Evolutionary conservation across 2,888 invertebrate genomes (phyloP), one percentile per base, ranked within the genome.

Genomic region (Timema cristinae): DNA sequence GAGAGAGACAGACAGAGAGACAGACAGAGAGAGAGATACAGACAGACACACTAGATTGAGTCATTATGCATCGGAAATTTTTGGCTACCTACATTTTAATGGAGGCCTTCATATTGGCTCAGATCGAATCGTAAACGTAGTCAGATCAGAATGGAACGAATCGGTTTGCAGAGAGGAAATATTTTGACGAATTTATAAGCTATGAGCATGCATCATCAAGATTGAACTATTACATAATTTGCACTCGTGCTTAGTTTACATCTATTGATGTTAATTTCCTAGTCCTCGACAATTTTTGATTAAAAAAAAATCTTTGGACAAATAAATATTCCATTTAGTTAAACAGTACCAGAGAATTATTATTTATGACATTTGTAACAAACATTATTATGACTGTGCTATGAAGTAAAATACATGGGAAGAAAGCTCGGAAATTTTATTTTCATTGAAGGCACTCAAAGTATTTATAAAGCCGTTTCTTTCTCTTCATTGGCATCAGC

Each of bases 381-480:
- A n/a, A 52, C 11, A 52, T 52, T 52, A 52, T 52, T 52, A 52
- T 52, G 54, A n/a, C n/a, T n/a, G n/a, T n/a, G n/a, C n/a, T n/a
- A n/a, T n/a, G n/a, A n/a, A n/a, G n/a, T n/a, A n/a, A n/a, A n/a
- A n/a, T n/a, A n/a, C n/a, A n/a, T n/a, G n/a, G n/a, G n/a, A n/a
- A n/a, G n/a, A n/a, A n/a, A n/a, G n/a, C n/a, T n/a, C n/a, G n/a
- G n/a, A n/a, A n/a, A n/a, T n/a, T n/a, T n/a, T n/a, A n/a, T n/a
- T n/a, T n/a, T n/a, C n/a, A n/a, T n/a, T n/a, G n/a, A n/a, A n/a
- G n/a, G n/a, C n/a, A n/a, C n/a, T n/a, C n/a, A n/a, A n/a, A n/a
- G n/a, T n/a, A n/a, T n/a, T n/a, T n/a, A n/a, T n/a, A n/a, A n/a
- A n/a, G n/a, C n/a, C n/a, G n/a, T n/a, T n/a, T n/a, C n/a, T n/a